These are phyloP conservation scores for Spisula solida DNA, from an alignment of 2,888 invertebrate species.

Conservation along the genomic window DNA sequence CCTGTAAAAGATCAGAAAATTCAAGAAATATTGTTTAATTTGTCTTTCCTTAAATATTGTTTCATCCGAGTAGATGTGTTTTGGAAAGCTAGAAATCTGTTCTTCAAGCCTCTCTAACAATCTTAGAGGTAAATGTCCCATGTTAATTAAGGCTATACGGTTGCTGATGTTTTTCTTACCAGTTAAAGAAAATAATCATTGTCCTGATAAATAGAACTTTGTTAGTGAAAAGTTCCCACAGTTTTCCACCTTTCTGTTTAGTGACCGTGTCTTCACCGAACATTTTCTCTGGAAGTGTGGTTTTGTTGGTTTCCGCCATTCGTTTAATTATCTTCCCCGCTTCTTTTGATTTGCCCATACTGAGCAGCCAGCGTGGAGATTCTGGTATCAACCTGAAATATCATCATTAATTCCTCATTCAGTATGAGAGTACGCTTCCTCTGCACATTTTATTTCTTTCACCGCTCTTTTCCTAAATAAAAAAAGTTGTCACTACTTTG, in stretches of 20 bases:
- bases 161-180: conserved; percentile 66
- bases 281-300: conserved; percentile 62
- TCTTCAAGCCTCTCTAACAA: too few relatives aligned
- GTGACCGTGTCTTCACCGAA: conserved; percentile 54
- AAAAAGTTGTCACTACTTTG: too few relatives aligned
- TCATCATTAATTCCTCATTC: background rate
- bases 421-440: too few relatives aligned
- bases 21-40: too few relatives aligned
- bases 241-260: conserved; percentile 66
- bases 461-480: too few relatives aligned
- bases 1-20: too few relatives aligned
- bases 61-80: too few relatives aligned
- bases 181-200: conserved; percentile 74
- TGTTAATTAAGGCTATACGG: too few relatives aligned
- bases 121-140: too few relatives aligned
- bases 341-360: conserved; percentile 66
- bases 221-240: conserved; percentile 75
- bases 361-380: conserved; percentile 74
- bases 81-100: too few relatives aligned
- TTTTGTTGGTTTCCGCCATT: conserved; percentile 71
- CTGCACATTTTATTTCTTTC: too few relatives aligned
- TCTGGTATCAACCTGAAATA: conserved; percentile 69
- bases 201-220: conserved; percentile 71
- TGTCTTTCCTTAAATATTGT: too few relatives aligned
- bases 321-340: conserved; percentile 66